phyloP scores from a whole-genome alignment of 2,113 vertebrate genomes.

The Ptilonorhynchus violaceus region DNA sequence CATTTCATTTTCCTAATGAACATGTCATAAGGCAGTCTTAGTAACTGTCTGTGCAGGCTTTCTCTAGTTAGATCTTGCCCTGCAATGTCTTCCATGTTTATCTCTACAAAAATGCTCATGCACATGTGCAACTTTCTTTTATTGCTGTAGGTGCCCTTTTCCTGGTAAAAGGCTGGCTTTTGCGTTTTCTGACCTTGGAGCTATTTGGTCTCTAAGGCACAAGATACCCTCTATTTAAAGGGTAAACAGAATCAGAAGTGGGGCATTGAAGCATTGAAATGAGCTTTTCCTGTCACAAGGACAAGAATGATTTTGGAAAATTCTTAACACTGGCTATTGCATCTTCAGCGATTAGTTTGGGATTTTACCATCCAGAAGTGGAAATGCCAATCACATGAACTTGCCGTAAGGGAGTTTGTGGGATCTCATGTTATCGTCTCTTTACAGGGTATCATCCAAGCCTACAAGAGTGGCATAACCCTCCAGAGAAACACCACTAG shows the following conservation, averaged over 20 bases:
- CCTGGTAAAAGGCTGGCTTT: background rate
- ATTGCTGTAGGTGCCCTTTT: background rate
- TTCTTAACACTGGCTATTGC: background rate
- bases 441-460: slow-evolving; percentile 73
- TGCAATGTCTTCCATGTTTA: background rate
- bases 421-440: background rate
- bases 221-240: background rate
- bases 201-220: background rate
- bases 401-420: background rate
- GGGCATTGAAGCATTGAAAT: background rate
- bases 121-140: background rate
- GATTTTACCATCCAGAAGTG: background rate
- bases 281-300: background rate
- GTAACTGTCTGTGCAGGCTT: background rate
- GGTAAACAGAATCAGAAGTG: background rate
- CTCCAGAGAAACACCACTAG: slow-evolving; percentile 76
- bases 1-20: background rate
- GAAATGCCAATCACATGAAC: background rate
- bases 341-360: background rate
- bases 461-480: slow-evolving; percentile 78
- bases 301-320: background rate
- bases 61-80: background rate
- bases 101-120: background rate
- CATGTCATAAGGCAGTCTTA: background rate
- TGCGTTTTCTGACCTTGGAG: background rate